A percentile compares a stretch with the other conserved stretches of the same genome.
phyloP scores from a whole-genome alignment of 2,888 invertebrate species.

The Oligia fasciuncula region DNA sequence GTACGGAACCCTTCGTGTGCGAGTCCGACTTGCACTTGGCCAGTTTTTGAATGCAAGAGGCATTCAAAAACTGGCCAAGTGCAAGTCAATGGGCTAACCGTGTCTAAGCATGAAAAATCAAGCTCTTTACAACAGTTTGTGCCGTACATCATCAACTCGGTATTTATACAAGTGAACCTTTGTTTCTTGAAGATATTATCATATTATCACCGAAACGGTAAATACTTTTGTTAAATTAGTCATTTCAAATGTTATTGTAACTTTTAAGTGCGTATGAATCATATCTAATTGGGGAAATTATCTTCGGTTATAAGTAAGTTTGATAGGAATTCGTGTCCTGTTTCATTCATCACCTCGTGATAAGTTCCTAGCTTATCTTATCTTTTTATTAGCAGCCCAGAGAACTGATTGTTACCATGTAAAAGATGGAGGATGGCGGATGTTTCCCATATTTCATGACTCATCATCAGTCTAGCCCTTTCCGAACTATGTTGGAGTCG shows the following conservation, averaged over 20 bases:
- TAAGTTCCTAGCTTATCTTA: background rate
- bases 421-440: too few relatives aligned
- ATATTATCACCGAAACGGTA: background rate
- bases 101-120: background rate
- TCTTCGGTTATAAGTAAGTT: slow-evolving; percentile 14
- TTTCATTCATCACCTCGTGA: slow-evolving; percentile 1
- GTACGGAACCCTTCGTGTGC: too few relatives aligned
- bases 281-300: background rate
- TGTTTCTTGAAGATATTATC: background rate
- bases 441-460: too few relatives aligned
- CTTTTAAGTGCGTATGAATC: slow-evolving; percentile 1
- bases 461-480: background rate
- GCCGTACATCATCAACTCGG: background rate
- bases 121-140: background rate
- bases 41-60: too few relatives aligned
- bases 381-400: background rate
- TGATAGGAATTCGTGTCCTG: background rate
- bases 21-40: too few relatives aligned
- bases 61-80: too few relatives aligned
- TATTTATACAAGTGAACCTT: slow-evolving; percentile 27
- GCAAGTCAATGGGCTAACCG: background rate
- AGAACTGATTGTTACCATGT: background rate
- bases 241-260: background rate
- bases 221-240: background rate
- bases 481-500: background rate